phyloP scores from a whole-genome alignment of 1,140 invertebrate species.

The Planococcus citri region DNA sequence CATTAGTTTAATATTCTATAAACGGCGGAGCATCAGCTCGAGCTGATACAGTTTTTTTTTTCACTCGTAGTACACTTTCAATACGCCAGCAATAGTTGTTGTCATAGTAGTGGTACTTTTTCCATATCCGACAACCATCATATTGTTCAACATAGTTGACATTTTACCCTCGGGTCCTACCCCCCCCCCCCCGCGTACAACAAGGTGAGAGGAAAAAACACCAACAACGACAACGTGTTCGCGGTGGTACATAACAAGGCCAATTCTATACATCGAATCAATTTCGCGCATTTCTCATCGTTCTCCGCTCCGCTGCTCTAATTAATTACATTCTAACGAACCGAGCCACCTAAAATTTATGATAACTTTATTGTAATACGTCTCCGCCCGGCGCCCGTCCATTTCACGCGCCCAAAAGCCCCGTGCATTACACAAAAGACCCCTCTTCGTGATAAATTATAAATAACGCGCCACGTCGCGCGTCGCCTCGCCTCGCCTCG shows the following conservation, averaged over 20 bases:
- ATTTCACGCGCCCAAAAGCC: too few relatives aligned
- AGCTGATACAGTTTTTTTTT: neutral
- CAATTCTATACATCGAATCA: neutral
- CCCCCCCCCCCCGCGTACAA: neutral
- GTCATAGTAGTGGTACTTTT: too few relatives aligned
- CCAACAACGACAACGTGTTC: neutral
- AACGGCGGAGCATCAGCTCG: neutral
- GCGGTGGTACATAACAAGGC: too few relatives aligned
- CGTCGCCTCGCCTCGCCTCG: too few relatives aligned
- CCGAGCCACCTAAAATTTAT: neutral
- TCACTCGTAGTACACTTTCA: neutral
- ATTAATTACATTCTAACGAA: neutral
- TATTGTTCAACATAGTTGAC: neutral
- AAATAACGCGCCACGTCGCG: too few relatives aligned
- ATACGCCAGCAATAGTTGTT: too few relatives aligned
- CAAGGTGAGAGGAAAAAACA: neutral
- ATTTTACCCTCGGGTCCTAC: neutral
- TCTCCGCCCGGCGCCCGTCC: neutral
- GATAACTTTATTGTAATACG: neutral
- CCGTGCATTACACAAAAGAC: too few relatives aligned
- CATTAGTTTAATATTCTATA: slow-evolving; percentile 8
- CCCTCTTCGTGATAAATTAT: too few relatives aligned
- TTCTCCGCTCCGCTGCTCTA: neutral
- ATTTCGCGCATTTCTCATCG: too few relatives aligned
- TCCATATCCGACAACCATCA: neutral